phyloP scores from a whole-genome alignment of 2,797 vertebrate genomes.

The Margarornis squamiger region DNA sequence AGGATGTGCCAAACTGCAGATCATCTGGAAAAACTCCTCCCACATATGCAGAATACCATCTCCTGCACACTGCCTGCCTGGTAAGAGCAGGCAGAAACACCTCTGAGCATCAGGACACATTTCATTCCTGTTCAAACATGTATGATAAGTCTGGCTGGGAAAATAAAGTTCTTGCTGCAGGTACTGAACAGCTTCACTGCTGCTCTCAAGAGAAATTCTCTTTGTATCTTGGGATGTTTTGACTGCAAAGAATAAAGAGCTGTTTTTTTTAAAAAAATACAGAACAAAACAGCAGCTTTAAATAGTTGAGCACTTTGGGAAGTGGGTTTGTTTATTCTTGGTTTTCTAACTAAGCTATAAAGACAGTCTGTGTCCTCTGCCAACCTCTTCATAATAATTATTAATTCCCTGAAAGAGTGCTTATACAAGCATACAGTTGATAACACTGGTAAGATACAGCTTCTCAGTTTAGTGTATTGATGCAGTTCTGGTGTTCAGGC shows the following conservation, averaged over 20 bases:
- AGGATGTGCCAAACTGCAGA: neutral
- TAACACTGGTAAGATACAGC: neutral
- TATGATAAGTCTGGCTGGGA: neutral
- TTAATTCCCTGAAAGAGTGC: neutral
- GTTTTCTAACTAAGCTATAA: neutral
- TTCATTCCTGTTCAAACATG: neutral
- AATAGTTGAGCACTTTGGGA: neutral
- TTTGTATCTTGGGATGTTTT: neutral
- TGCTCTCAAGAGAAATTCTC: neutral
- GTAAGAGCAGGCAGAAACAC: neutral
- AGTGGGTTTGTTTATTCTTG: neutral
- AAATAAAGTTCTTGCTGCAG: neutral
- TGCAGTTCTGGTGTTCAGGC: neutral
- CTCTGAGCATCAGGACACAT: neutral
- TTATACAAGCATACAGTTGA: neutral
- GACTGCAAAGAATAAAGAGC: neutral
- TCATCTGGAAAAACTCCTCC: neutral
- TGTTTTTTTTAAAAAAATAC: neutral
- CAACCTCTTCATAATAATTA: neutral
- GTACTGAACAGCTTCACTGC: neutral
- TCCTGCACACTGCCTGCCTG: neutral
- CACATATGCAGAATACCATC: neutral
- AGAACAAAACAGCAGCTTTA: neutral
- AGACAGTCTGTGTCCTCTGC: neutral
- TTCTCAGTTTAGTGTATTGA: neutral